Conservation (phyloP, 2,888 invertebrate genomes). For the Oligia fasciuncula region DNA sequence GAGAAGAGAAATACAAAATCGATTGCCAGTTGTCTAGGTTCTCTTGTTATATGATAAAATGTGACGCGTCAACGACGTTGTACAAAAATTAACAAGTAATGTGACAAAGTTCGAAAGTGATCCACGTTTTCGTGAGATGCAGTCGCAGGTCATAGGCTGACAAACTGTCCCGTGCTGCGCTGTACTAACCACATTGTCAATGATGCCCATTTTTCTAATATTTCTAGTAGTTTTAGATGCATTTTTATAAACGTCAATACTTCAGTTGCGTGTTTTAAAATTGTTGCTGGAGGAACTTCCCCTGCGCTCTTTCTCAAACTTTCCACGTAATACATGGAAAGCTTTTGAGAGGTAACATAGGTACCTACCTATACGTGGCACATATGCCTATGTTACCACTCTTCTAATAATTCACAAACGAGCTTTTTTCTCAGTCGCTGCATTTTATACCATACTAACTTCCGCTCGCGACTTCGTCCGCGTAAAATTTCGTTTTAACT, state of each 20-base stretch:
- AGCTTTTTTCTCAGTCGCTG: not conserved
- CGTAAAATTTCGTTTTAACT: not conserved
- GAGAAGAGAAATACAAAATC: too few relatives aligned
- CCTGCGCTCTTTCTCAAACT: not conserved
- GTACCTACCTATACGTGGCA: too few relatives aligned
- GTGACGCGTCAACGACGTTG: not conserved
- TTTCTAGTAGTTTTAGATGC: not conserved
- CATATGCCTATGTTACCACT: too few relatives aligned
- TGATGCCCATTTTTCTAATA: not conserved
- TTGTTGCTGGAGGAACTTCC: not conserved
- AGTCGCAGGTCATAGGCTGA: not conserved
- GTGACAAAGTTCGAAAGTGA: not conserved
- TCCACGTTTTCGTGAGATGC: not conserved
- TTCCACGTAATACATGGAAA: not conserved
- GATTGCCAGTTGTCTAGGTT: too few relatives aligned
- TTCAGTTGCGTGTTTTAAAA: not conserved
- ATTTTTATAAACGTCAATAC: not conserved
- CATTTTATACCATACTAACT: not conserved
- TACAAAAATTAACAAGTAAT: not conserved
- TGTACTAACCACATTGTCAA: not conserved
- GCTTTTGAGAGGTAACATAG: too few relatives aligned
- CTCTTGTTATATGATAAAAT: not conserved
- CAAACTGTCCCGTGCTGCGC: not conserved
- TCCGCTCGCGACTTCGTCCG: not conserved
- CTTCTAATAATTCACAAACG: not conserved